phyloP scores from a whole-genome alignment of 1,140 invertebrate genomes.

The Physella acuta region DNA sequence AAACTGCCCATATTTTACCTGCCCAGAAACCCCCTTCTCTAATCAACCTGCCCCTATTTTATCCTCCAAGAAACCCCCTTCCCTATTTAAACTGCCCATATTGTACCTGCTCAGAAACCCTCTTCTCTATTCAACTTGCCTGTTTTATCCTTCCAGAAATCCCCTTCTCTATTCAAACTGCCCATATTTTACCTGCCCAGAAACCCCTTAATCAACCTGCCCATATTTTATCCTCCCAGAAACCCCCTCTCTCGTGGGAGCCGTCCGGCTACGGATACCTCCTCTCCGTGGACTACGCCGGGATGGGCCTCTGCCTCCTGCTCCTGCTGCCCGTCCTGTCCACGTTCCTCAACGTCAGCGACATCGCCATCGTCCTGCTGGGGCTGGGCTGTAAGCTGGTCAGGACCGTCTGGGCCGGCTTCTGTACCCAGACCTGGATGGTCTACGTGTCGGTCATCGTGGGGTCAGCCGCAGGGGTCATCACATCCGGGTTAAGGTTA shows the following conservation, averaged over 20 bases:
- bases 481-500: constrained; percentile 39
- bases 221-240: constrained; percentile 33
- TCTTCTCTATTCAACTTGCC: too few species aligned
- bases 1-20: too few species aligned
- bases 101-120: too few species aligned
- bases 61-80: too few species aligned
- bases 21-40: too few species aligned
- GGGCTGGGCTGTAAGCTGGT: constrained; percentile 51
- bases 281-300: constrained; percentile 54
- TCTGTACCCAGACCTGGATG: constrained; percentile 53
- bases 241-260: constrained; percentile 51
- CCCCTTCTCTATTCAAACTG: too few species aligned
- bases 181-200: too few species aligned
- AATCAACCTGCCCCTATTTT: too few species aligned
- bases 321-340: constrained; percentile 52
- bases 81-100: too few species aligned
- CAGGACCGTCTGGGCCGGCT: constrained; percentile 46
- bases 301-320: constrained; percentile 50
- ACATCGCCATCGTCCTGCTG: constrained; percentile 47
- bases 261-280: constrained; percentile 57
- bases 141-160: too few species aligned
- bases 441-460: constrained; percentile 50
- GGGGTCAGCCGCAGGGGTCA: constrained; percentile 48
- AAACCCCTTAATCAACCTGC: too few species aligned
- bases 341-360: constrained; percentile 35